Evolutionary conservation across 2,113 vertebrate genomes (phyloP).

Genomic region (Scortum barcoo): DNA sequence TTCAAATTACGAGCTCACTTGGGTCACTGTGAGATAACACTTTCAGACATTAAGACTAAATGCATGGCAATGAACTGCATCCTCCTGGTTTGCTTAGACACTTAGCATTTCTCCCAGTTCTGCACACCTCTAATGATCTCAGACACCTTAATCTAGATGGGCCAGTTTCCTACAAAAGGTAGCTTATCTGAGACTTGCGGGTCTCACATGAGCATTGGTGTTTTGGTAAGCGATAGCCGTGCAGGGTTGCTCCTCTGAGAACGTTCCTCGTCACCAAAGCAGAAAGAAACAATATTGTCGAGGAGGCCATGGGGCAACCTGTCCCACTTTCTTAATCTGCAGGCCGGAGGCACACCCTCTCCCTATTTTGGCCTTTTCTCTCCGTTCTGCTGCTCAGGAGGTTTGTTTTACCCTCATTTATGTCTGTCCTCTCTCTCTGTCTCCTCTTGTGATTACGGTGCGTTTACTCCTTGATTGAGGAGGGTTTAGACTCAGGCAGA

Average conservation of each 20-base stretch:
- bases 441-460: constrained; percentile 2
- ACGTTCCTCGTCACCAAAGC: background rate
- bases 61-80: background rate
- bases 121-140: background rate
- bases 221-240: constrained; percentile 28
- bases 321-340: constrained; percentile 29
- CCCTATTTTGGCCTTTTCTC: background rate
- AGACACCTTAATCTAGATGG: background rate
- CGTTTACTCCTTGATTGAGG: constrained; percentile 20
- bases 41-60: background rate
- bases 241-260: background rate
- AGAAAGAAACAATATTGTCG: constrained; percentile 35
- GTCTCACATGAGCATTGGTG: constrained; percentile 9
- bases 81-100: background rate
- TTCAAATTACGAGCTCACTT: no score
- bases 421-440: background rate
- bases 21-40: background rate
- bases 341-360: background rate
- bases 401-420: constrained; percentile 10
- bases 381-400: constrained; percentile 2
- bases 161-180: background rate
- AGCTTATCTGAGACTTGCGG: background rate
- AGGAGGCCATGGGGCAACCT: constrained; percentile 14
- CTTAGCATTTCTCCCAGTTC: background rate
- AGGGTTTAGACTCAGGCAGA: constrained; percentile 2